Percentiles rank a stretch among this genome's conserved stretches.
Conservation (phyloP, 1,140 invertebrate genomes). For the Meloidogyne floridensis region DNA sequence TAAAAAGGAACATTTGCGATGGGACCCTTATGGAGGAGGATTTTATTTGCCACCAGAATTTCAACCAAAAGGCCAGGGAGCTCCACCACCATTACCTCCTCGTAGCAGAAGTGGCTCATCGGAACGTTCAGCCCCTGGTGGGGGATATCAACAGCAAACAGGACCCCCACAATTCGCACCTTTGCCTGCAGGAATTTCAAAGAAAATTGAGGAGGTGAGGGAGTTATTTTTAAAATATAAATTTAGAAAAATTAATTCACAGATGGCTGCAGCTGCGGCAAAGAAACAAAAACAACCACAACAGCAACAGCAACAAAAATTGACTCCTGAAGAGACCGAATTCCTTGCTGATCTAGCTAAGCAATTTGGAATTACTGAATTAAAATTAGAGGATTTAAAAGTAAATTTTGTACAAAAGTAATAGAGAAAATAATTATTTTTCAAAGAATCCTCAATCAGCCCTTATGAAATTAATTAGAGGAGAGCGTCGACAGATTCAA, state of each 20-base stretch:
- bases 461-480: conserved; percentile 57
- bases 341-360: neutral
- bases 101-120: conserved; percentile 20
- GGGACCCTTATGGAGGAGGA: conserved; percentile 29
- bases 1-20: conserved; percentile 32
- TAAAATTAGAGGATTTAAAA: conserved; percentile 24
- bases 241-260: neutral
- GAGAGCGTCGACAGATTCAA: conserved; percentile 60
- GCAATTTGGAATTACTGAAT: conserved; percentile 17
- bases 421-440: neutral
- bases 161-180: conserved; percentile 18
- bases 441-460: conserved; percentile 27
- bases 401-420: neutral
- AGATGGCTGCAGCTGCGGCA: conserved; percentile 1
- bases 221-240: neutral
- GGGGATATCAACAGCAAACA: neutral
- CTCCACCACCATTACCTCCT: conserved; percentile 10
- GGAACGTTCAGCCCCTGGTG: conserved; percentile 14
- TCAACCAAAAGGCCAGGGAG: conserved; percentile 12
- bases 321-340: conserved; percentile 15
- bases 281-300: neutral
- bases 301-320: conserved; percentile 16
- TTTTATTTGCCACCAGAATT: conserved; percentile 26
- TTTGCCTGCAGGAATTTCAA: conserved; percentile 23
- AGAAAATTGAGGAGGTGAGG: conserved; percentile 20